Base-by-base conservation (phyloP, 2,797 vertebrate species). In the Euthynnus affinis region DNA sequence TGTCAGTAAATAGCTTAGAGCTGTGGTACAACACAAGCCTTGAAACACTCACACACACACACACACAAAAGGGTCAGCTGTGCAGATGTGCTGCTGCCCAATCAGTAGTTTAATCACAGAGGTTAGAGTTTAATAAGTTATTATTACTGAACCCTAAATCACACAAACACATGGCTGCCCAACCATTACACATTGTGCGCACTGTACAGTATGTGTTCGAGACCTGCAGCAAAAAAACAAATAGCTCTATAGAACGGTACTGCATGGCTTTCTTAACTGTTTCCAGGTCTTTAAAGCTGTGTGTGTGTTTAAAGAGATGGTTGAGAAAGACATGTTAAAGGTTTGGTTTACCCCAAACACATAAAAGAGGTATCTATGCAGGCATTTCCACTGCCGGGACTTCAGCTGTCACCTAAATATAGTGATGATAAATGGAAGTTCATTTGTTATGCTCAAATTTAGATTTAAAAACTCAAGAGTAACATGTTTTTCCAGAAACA, bases 91-190 rank as follows among this genome's bases (percentile, higher is more conserved):
- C 75, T 80, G 88, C 85, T 62, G 71, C 80, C 76, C 72, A 84
- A 88, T 93, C 90, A 89, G 83, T 52, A 81, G 72, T 87, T 87
- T 89, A 92, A 93, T 94, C 84, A 91, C 66, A 83, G 61, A 86
- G 87, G 86, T 83, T 82, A 87, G 72, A 88, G 86, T 92, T 92
- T 90, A 92, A 92, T 91, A 71, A 90, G 84, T 87, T 76, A 86
- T 87, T 91, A 85, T 91, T 90, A 76, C 84, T 76, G 84, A 90
- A 88, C 84, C 88, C 55, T 83, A 68, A 85, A 91, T 90, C 87
- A 90, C 81, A 87, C 85, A 88, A 82, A 87, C 81, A 82, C 77
- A 86, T n/a, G 69, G 76, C 81, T 82, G 76, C 51, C 18, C 49
- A 62, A 74, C 64, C 60, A 68, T 86, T 74, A 80, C 17, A 37